phyloP scores from a whole-genome alignment of 2,797 vertebrate genomes.

The Xyrichtys novacula region DNA sequence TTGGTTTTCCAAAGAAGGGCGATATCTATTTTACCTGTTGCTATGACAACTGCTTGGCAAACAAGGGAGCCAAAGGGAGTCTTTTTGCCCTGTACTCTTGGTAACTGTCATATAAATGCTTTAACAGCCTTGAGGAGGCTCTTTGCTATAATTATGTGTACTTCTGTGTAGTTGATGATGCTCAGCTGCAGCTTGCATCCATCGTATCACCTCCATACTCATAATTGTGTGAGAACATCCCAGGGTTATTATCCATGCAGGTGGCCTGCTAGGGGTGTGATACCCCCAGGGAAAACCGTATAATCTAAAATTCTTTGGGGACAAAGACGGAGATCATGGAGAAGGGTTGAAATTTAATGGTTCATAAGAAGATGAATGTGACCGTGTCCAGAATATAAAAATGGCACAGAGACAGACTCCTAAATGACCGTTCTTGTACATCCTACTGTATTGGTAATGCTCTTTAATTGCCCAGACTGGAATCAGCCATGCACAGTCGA shows the following conservation, averaged over 20 bases:
- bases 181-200: slow-evolving; percentile 56
- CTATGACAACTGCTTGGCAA: slow-evolving; percentile 42
- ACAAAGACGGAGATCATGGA: slow-evolving; percentile 32
- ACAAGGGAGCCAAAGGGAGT: slow-evolving; percentile 10
- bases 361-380: slow-evolving; percentile 44
- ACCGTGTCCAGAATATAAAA: slow-evolving; percentile 39
- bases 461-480: slow-evolving; percentile 55
- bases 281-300: slow-evolving; percentile 36
- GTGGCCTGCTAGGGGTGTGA: slow-evolving; percentile 40
- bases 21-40: slow-evolving; percentile 31
- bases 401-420: slow-evolving; percentile 26
- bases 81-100: slow-evolving; percentile 30
- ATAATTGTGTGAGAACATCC: slow-evolving; percentile 51
- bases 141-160: slow-evolving; percentile 55
- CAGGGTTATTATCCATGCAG: slow-evolving; percentile 47
- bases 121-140: slow-evolving; percentile 50
- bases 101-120: slow-evolving; percentile 51
- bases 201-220: slow-evolving; percentile 41
- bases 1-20: slow-evolving; percentile 10
- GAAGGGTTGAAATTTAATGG: slow-evolving; percentile 30
- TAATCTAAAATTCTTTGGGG: slow-evolving; percentile 48
- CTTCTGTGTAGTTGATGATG: slow-evolving; percentile 58
- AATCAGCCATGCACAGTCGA: slow-evolving; percentile 52
- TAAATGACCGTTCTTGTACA: slow-evolving; percentile 47
- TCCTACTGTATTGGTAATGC: slow-evolving; percentile 44